Evolutionary conservation across 2,797 vertebrate genomes (phyloP).

Genomic region (Thalassophryne amazonica): DNA sequence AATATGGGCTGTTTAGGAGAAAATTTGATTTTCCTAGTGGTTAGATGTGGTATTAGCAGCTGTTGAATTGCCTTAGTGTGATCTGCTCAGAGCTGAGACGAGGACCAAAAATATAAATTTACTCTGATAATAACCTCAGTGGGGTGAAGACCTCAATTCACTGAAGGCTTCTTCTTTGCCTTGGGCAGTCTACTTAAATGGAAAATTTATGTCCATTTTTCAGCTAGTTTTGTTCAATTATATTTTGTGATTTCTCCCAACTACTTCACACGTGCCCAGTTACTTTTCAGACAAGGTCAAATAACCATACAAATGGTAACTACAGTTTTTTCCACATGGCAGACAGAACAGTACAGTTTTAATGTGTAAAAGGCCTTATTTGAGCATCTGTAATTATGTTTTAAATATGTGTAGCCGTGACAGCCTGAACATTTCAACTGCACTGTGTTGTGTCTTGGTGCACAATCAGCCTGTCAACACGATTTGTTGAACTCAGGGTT

Average conservation of each 20-base stretch:
- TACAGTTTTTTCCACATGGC: not conserved
- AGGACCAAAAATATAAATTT: slow-evolving; percentile 38
- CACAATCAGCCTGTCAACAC: no score
- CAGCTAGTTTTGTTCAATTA: slow-evolving; percentile 26
- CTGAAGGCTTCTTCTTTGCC: slow-evolving; percentile 24
- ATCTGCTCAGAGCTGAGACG: slow-evolving; percentile 34
- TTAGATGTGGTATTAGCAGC: slow-evolving; percentile 36
- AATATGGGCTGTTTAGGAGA: slow-evolving; percentile 25
- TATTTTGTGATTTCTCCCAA: slow-evolving; percentile 51
- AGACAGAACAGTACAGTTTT: not conserved
- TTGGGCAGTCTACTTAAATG: slow-evolving; percentile 9
- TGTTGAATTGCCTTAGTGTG: slow-evolving; percentile 55
- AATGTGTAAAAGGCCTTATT: no score
- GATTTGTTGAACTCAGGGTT: no score
- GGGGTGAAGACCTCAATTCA: slow-evolving; percentile 24
- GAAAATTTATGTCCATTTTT: slow-evolving; percentile 35
- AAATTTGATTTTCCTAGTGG: slow-evolving; percentile 39
- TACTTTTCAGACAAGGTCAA: slow-evolving; percentile 15
- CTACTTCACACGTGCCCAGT: slow-evolving; percentile 42
- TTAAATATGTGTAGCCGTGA: no score
- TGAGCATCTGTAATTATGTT: no score
- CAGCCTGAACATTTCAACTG: no score
- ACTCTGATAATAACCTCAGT: slow-evolving; percentile 40
- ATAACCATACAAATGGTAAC: not conserved
- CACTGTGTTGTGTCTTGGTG: no score